phyloP scores from a whole-genome alignment of 2,113 vertebrate species.

The Hyaena hyaena region DNA sequence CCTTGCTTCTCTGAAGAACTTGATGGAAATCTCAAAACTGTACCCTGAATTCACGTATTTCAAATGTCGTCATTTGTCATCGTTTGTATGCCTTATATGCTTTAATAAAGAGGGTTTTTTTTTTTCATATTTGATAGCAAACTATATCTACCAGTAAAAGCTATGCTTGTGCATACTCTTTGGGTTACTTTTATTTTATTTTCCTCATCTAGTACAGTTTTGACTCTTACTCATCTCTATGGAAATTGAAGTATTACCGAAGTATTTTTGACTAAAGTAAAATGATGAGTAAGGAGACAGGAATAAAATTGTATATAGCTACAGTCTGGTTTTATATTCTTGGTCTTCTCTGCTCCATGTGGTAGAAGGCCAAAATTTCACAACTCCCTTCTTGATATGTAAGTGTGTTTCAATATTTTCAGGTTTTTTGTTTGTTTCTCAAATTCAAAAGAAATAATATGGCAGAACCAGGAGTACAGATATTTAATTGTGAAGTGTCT shows the following conservation, averaged over 20 bases:
- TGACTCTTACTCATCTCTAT: neutral
- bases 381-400: neutral
- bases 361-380: neutral
- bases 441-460: neutral
- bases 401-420: neutral
- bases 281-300: neutral
- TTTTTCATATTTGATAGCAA: neutral
- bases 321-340: neutral
- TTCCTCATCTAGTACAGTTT: neutral
- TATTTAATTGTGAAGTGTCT: neutral
- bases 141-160: neutral
- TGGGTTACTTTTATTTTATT: neutral
- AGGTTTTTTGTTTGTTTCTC: neutral
- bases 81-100: neutral
- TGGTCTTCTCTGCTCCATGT: neutral
- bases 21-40: neutral
- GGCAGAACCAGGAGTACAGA: neutral
- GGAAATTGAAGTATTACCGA: neutral
- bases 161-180: neutral
- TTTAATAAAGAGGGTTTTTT: neutral
- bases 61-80: neutral
- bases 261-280: neutral
- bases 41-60: neutral
- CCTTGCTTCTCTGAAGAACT: constrained; percentile 11
- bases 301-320: neutral